phyloP scores from a whole-genome alignment of 2,888 invertebrate genomes.

The Linnaemya tessellans region DNA sequence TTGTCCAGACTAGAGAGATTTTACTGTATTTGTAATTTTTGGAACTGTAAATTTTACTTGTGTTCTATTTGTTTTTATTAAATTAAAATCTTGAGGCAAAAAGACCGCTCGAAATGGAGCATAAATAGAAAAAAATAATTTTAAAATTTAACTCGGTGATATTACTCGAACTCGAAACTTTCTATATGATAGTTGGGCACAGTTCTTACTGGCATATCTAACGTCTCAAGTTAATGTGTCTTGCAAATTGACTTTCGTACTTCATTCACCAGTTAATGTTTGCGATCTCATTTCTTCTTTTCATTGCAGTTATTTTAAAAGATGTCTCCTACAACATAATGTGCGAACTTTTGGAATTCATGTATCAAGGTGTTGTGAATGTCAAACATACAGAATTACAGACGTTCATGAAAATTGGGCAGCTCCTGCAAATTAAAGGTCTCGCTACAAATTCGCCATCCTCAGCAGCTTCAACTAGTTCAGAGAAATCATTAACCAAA shows the following conservation, averaged over 20 bases:
- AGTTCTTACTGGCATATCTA: too few relatives aligned
- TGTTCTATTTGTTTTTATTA: too few relatives aligned
- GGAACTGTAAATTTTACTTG: too few relatives aligned
- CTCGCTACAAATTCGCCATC: constrained; percentile 81
- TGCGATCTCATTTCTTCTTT: constrained; percentile 59
- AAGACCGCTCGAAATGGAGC: too few relatives aligned
- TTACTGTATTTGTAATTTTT: too few relatives aligned
- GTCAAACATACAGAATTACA: constrained; percentile 84
- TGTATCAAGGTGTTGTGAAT: constrained; percentile 86
- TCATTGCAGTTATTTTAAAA: constrained; percentile 84
- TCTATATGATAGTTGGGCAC: too few relatives aligned
- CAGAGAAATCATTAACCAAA: constrained; percentile 78
- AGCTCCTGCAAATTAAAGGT: constrained; percentile 84
- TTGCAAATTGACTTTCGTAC: background rate
- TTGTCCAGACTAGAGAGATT: too few relatives aligned
- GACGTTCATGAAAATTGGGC: constrained; percentile 84
- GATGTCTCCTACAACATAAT: constrained; percentile 85
- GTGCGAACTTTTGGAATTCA: constrained; percentile 85
- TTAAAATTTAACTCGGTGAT: too few relatives aligned
- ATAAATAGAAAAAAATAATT: too few relatives aligned
- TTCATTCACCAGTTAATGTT: background rate
- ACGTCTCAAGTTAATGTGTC: background rate
- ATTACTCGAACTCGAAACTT: too few relatives aligned
- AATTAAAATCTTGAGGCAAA: too few relatives aligned
- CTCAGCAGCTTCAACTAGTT: constrained; percentile 75